phyloP scores from a whole-genome alignment of 2,888 invertebrate species.

The Oeneis ivallda region DNA sequence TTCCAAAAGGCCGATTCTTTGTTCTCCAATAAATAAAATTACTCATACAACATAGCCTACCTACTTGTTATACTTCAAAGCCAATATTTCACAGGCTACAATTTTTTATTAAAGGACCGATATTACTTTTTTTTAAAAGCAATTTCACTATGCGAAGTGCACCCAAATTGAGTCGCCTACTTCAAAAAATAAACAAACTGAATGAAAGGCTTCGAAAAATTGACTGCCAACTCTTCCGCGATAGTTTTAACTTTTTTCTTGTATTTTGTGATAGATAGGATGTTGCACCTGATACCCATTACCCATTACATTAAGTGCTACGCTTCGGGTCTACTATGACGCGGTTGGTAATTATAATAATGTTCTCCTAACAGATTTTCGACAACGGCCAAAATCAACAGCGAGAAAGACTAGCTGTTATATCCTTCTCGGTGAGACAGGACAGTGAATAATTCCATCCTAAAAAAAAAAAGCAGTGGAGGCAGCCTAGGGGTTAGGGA shows the following conservation, averaged over 20 bases:
- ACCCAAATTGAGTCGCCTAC: neutral
- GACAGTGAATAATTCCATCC: no score
- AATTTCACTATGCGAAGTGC: conserved; percentile 1
- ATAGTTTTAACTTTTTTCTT: conserved; percentile 2
- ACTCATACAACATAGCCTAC: no score
- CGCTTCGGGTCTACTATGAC: neutral
- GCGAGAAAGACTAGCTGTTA: no score
- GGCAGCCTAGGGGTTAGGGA: no score
- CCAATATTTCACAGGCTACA: neutral
- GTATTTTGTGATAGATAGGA: conserved; percentile 11
- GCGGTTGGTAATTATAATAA: no score
- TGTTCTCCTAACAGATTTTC: no score
- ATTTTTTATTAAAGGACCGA: neutral
- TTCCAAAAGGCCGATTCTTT: no score
- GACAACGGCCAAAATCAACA: no score
- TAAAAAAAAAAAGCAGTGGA: no score
- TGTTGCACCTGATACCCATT: conserved; percentile 12
- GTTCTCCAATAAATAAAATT: no score
- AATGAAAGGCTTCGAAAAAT: conserved; percentile 13
- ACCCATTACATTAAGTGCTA: conserved; percentile 16
- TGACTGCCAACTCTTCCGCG: neutral
- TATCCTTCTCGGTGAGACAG: no score
- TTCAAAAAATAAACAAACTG: conserved; percentile 6
- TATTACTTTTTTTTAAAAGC: conserved; percentile 1
- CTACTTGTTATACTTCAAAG: neutral